Evolutionary conservation across 2,888 invertebrate species (phyloP).

Genomic region (Cryptus armator): DNA sequence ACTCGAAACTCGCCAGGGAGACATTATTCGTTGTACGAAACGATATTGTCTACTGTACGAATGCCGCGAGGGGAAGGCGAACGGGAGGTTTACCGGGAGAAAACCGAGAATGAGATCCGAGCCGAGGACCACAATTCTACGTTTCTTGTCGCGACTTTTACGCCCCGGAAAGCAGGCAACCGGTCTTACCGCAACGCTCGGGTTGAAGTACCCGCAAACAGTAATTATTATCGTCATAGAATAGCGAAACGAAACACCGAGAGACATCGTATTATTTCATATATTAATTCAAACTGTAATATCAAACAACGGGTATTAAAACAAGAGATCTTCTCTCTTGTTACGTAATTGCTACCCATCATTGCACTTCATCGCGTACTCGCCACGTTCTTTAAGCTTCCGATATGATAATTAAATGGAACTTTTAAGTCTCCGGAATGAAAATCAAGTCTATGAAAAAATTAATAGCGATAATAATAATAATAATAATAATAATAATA

Average conservation of each 20-base stretch:
- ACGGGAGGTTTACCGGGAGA: not conserved
- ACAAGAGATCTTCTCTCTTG: not conserved
- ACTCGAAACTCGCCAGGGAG: conserved; percentile 75
- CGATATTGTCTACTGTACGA: not conserved
- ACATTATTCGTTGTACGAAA: conserved; percentile 65
- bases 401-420: not conserved
- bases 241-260: not conserved
- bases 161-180: conserved; percentile 19
- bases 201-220: not conserved
- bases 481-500: no score
- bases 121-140: not conserved
- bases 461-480: no score
- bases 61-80: not conserved
- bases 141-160: conserved; percentile 4
- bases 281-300: not conserved
- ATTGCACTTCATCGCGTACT: no score
- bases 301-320: not conserved
- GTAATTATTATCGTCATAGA: not conserved
- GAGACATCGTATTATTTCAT: not conserved
- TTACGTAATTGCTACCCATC: not conserved
- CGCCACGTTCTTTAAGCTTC: not conserved
- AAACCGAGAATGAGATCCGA: conserved; percentile 2
- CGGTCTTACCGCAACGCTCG: not conserved
- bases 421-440: not conserved
- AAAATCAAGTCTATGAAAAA: no score